Evolutionary conservation across 1,140 invertebrate species (phyloP), one percentile per base, ranked within the genome.

Genomic region (Drosophila lacteicornis): DNA sequence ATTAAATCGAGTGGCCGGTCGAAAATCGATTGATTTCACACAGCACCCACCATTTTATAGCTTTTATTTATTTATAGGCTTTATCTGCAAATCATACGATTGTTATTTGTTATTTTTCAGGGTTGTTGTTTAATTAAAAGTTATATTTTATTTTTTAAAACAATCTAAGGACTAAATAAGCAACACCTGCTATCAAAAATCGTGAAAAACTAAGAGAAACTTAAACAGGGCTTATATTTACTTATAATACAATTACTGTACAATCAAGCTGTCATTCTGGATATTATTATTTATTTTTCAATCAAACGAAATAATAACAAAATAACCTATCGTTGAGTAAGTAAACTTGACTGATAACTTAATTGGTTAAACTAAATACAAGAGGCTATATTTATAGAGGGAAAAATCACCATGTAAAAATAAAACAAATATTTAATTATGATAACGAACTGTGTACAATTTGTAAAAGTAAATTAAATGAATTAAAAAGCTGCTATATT

Each of bases 1-100:
- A 56, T 25, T 56, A 25, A 56, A 56, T 57, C 36, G 36, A 57
- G 55, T 57, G 36, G 36, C 55, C 22, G 22, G 55, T 22, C 38
- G 22, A 57, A 57, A 43, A 43, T 43, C 22, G 55, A 57, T 57
- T 57, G 42, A 57, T 57, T 57, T 57, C 36, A 22, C 40, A 17
- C 22, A 43, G 36, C 36, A 57, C 36, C 55, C 55, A 40, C 55
- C 36, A 25, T 57, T 57, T 57, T 57, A 57, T 57, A 15, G 11
- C 36, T n/a, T 3, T 25, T 40, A 40, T 55, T 22, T 55, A 55
- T 42, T 57, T 57, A 57, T 57, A 43, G 19, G 2, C 55, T 57
- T 55, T 13, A 57, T 43, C 55, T 42, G 19, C 6, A 19, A 45
- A 57, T 40, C 55, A 25, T 57, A 25, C 15, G 55, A 57, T 43